A percentile compares a stretch with the other conserved stretches of the same genome.
phyloP scores from a whole-genome alignment of 1,140 invertebrate species.

The Nasonia vitripennis region DNA sequence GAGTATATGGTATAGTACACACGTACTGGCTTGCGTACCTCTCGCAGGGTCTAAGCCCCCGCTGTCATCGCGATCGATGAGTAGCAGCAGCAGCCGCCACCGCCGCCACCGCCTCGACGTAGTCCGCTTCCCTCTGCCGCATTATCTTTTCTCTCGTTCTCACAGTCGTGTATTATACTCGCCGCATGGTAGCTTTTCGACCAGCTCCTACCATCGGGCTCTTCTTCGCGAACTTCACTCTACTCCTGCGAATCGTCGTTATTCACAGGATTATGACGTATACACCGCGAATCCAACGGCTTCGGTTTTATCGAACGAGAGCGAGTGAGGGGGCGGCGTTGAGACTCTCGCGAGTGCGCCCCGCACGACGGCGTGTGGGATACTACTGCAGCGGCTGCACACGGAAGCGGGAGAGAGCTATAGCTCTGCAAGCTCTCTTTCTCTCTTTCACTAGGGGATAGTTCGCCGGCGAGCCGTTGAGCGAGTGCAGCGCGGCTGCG shows the following conservation, averaged over 20 bases:
- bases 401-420: not conserved
- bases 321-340: not conserved
- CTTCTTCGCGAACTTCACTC: too few species aligned
- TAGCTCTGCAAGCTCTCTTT: too few species aligned
- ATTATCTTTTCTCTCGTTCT: not conserved
- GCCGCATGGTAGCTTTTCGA: too few species aligned
- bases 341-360: not conserved
- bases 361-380: not conserved
- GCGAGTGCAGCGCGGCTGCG: not conserved
- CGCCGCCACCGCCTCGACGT: not conserved
- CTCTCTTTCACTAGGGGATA: not conserved
- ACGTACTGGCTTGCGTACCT: not conserved
- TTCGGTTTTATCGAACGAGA: not conserved
- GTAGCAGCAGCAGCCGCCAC: not conserved
- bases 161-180: too few species aligned
- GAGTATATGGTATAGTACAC: too few species aligned
- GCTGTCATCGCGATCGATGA: slow-evolving; percentile 38
- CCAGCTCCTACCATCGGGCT: too few species aligned
- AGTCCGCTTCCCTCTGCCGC: not conserved
- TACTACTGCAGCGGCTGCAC: not conserved
- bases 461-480: not conserved
- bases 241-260: too few species aligned
- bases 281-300: not conserved
- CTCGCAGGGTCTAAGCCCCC: not conserved
- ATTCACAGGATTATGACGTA: too few species aligned